Evolutionary conservation across 1,140 invertebrate species (phyloP).

Genomic region (Gyrodactylus bullatarudis): DNA sequence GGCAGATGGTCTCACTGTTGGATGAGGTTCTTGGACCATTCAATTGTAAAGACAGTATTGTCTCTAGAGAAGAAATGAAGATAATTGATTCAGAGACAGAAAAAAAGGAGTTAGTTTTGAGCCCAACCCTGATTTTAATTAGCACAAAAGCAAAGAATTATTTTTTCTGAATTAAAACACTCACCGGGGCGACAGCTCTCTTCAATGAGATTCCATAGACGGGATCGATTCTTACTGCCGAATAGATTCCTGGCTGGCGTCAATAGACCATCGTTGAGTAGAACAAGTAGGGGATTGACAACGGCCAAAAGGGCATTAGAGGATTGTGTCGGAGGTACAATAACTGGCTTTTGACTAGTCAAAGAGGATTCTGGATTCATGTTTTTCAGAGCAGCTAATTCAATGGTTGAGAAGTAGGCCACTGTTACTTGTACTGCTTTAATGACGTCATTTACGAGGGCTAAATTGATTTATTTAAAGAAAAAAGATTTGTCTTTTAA

Average conservation of each 20-base stretch:
- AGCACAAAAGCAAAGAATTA: no score
- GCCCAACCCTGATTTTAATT: no score
- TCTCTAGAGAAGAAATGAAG: no score
- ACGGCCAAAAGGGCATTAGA: background rate
- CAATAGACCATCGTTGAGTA: background rate
- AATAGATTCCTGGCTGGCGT: background rate
- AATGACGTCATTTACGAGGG: background rate
- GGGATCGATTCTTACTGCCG: background rate
- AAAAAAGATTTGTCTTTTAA: no score
- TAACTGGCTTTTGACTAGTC: background rate
- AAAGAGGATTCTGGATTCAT: background rate
- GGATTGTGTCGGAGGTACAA: background rate
- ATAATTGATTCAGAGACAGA: no score
- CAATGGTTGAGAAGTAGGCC: background rate
- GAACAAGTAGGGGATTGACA: background rate
- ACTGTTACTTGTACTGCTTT: background rate
- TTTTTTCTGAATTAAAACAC: background rate
- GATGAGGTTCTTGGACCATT: no score
- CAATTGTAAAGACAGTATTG: no score
- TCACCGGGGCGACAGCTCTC: background rate
- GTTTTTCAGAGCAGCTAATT: background rate
- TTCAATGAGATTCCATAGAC: background rate
- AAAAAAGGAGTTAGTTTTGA: no score
- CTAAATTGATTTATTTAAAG: no score
- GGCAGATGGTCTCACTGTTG: no score